Conservation (phyloP, 2,797 vertebrate genomes). For the Lithobates pipiens region DNA sequence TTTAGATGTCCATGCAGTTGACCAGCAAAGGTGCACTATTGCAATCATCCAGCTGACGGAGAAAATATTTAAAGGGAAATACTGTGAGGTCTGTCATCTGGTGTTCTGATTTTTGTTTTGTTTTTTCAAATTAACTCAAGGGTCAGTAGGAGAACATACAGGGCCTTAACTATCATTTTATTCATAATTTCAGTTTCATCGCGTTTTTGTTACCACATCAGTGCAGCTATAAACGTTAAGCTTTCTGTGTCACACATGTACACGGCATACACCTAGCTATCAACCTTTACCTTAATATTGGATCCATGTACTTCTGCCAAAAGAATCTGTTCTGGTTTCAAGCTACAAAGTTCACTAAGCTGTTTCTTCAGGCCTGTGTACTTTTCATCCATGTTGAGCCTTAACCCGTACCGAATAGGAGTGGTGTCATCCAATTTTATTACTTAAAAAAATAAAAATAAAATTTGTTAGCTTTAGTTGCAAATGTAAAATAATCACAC, state of each 20-base stretch:
- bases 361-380: slow-evolving; percentile 97
- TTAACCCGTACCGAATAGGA: slow-evolving; percentile 90
- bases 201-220: background rate
- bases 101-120: too few species aligned
- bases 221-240: too few species aligned
- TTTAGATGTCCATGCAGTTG: too few species aligned
- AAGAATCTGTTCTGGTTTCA: slow-evolving; percentile 96
- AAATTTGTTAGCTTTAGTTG: background rate
- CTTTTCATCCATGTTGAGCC: slow-evolving; percentile 97
- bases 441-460: slow-evolving; percentile 75
- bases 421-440: slow-evolving; percentile 96
- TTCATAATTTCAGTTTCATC: too few species aligned
- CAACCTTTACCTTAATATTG: slow-evolving; percentile 90
- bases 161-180: too few species aligned
- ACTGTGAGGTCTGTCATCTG: too few species aligned
- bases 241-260: too few species aligned
- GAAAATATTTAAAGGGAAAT: too few species aligned
- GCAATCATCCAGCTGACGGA: too few species aligned
- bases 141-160: too few species aligned
- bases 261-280: background rate
- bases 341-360: slow-evolving; percentile 91
- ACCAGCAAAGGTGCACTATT: too few species aligned
- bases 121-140: too few species aligned
- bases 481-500: background rate
- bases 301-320: slow-evolving; percentile 94